Conservation (phyloP, 1,140 invertebrate species). For the Meloidogyne exigua region DNA sequence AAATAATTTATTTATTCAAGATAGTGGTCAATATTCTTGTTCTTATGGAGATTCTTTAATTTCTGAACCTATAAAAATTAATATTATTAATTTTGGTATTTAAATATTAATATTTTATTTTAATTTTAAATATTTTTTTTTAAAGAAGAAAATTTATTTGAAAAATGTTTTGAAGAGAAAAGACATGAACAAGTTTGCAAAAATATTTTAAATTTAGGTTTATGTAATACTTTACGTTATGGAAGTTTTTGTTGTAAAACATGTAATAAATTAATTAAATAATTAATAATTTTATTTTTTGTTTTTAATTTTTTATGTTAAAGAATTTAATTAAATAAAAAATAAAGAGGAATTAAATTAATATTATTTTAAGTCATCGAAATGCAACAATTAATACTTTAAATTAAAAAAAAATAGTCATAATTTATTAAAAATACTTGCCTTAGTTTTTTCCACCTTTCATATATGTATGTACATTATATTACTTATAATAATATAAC, state of each 20-base stretch:
- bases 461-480: too few species aligned
- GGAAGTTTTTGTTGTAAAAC: slow-evolving; percentile 80
- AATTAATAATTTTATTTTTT: too few species aligned
- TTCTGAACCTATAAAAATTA: slow-evolving; percentile 20
- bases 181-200: slow-evolving; percentile 68
- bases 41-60: slow-evolving; percentile 19
- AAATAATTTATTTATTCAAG: slow-evolving; percentile 1
- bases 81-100: background rate
- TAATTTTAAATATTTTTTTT: slow-evolving; percentile 10
- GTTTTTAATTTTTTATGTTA: too few species aligned
- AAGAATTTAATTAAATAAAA: too few species aligned
- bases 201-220: slow-evolving; percentile 77
- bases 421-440: too few species aligned
- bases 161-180: slow-evolving; percentile 33
- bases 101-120: background rate
- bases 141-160: background rate
- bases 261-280: slow-evolving; percentile 30
- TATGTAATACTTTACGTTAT: slow-evolving; percentile 83
- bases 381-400: too few species aligned
- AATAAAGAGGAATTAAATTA: too few species aligned
- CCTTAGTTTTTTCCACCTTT: too few species aligned
- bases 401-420: too few species aligned
- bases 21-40: slow-evolving; percentile 20
- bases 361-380: too few species aligned
- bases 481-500: too few species aligned